These are phyloP conservation scores for Schizopygopsis pylzovi DNA, from an alignment of 2,797 vertebrate species.

Conservation along the genomic window DNA sequence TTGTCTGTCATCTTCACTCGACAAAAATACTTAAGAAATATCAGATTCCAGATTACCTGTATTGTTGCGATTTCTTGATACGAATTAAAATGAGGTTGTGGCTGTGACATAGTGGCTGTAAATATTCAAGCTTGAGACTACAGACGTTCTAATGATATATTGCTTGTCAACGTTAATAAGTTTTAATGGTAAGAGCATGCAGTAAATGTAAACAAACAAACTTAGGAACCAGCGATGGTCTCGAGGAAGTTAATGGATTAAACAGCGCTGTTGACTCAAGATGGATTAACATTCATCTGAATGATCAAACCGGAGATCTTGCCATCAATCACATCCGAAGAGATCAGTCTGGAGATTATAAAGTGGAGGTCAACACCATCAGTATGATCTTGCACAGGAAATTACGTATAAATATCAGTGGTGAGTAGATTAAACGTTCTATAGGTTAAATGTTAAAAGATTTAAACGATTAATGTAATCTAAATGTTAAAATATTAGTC, in stretches of 20 bases:
- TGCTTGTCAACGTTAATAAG: accelerated
- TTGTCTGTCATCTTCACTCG: not conserved
- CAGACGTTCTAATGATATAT: accelerated
- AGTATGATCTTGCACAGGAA: too few relatives aligned
- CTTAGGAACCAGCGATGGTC: not conserved
- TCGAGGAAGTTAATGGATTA: not conserved
- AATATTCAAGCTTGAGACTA: not conserved
- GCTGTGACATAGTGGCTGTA: not conserved
- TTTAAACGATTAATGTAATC: too few relatives aligned
- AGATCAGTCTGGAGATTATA: not conserved
- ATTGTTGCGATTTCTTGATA: not conserved
- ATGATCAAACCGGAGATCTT: not conserved
- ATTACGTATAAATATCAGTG: not conserved
- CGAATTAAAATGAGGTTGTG: accelerated
- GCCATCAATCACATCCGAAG: not conserved
- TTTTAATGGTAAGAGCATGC: not conserved
- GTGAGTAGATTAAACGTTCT: not conserved
- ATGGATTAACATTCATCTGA: not conserved
- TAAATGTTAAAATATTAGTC: too few relatives aligned
- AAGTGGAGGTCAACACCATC: too few relatives aligned
- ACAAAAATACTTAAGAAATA: not conserved
- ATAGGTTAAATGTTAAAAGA: not conserved
- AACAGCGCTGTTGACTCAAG: not conserved
- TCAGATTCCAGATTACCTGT: not conserved
- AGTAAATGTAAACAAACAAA: not conserved